These are phyloP conservation scores for Melinaea marsaeus DNA, from an alignment of 2,888 invertebrate species.

Conservation along the genomic window DNA sequence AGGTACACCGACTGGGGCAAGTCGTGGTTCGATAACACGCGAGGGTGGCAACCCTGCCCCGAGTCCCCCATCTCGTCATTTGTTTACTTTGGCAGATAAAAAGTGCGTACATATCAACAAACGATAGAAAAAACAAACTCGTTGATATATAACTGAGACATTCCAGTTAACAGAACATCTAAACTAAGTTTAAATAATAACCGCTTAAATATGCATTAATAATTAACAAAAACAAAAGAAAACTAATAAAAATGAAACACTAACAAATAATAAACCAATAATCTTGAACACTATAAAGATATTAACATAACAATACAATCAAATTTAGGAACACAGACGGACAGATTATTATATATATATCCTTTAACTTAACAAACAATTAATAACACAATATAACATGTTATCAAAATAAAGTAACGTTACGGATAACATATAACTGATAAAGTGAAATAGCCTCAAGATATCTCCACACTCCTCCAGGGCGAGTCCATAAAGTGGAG, in stretches of 20 bases:
- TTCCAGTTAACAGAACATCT: too few relatives aligned
- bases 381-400: not conserved
- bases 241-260: not conserved
- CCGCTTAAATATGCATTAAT: too few relatives aligned
- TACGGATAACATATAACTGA: not conserved
- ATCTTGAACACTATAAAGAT: conserved; percentile 8
- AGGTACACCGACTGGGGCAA: conserved; percentile 52
- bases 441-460: not conserved
- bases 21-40: conserved; percentile 51
- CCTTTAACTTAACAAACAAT: not conserved
- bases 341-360: conserved; percentile 1
- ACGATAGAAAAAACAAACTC: not conserved
- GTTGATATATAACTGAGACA: too few relatives aligned
- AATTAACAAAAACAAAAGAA: not conserved
- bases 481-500: conserved; percentile 26
- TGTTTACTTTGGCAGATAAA: conserved; percentile 69
- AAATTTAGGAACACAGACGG: conserved; percentile 25
- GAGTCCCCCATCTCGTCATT: conserved; percentile 38
- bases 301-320: conserved; percentile 24
- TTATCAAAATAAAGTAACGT: not conserved
- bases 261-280: not conserved
- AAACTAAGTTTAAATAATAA: too few relatives aligned
- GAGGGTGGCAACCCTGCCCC: conserved; percentile 32
- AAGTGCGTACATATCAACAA: conserved; percentile 14
- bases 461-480: conserved; percentile 18